Conservation (phyloP, 2,888 invertebrate genomes). For the Lasioglossum leucozonium region DNA sequence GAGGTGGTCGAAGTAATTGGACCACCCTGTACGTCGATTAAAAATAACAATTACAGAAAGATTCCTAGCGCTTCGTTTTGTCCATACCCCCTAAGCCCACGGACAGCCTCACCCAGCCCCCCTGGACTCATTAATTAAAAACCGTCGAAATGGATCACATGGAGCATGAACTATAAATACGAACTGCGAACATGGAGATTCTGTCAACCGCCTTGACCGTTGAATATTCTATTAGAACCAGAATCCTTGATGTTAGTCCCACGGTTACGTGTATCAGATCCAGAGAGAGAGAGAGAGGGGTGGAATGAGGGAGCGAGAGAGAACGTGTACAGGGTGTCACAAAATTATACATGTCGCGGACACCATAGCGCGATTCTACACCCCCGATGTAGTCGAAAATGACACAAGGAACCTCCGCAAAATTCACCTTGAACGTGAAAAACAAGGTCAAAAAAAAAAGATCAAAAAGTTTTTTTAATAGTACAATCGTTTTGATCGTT, state of each 20-base stretch:
- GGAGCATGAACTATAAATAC: neutral
- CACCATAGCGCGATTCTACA: no score
- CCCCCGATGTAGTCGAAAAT: no score
- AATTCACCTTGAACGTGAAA: no score
- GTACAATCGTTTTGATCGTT: no score
- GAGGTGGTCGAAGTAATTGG: neutral
- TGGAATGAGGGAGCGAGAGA: neutral
- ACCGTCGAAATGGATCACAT: neutral
- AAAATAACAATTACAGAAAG: no score
- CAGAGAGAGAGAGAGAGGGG: neutral
- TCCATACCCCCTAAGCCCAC: neutral
- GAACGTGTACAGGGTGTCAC: neutral
- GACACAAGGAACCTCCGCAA: no score
- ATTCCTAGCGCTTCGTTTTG: neutral
- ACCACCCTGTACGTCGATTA: neutral
- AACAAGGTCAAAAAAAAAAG: no score
- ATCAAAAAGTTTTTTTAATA: no score
- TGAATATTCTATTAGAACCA: neutral
- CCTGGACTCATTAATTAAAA: neutral
- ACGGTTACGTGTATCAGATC: neutral
- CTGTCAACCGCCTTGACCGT: neutral
- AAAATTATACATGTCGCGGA: no score
- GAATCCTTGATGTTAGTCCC: slow-evolving; percentile 21
- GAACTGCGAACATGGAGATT: neutral
- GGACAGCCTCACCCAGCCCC: neutral